Percentiles rank a stretch among this genome's conserved stretches.
Conservation (phyloP, 53 echinoderm and acorn worm species). For the Echinarachnius parma region DNA sequence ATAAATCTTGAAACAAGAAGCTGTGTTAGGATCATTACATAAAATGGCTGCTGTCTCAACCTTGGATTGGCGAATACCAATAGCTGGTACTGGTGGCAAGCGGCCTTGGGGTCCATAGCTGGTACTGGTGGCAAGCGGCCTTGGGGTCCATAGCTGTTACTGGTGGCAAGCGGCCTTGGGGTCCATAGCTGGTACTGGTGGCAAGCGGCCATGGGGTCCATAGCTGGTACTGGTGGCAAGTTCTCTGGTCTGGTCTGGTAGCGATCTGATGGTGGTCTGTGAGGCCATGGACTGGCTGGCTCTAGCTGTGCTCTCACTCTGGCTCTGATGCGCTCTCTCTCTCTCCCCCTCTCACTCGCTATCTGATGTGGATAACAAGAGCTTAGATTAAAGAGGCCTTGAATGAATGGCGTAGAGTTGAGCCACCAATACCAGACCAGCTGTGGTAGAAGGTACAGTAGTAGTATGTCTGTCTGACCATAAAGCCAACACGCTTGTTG, state of each 20-base stretch:
- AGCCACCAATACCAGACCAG: slow-evolving; percentile 36
- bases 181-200: slow-evolving; percentile 7
- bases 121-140: too few relatives aligned
- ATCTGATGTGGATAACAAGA: slow-evolving; percentile 42
- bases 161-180: too few relatives aligned
- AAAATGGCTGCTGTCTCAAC: too few relatives aligned
- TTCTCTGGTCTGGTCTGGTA: neutral
- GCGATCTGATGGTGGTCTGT: neutral
- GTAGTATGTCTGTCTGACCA: slow-evolving; percentile 68
- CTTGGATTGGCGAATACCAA: too few relatives aligned
- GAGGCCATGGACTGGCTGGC: slow-evolving; percentile 8
- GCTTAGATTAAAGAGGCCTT: slow-evolving; percentile 59
- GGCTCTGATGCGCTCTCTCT: slow-evolving; percentile 57
- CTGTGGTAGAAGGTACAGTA: slow-evolving; percentile 72
- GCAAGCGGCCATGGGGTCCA: slow-evolving; percentile 2
- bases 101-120: too few relatives aligned
- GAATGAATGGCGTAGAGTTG: slow-evolving; percentile 38
- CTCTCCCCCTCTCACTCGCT: slow-evolving; percentile 47
- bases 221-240: too few relatives aligned
- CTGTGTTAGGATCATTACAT: too few relatives aligned
- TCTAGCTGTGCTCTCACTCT: slow-evolving; percentile 42
- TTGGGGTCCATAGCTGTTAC: too few relatives aligned
- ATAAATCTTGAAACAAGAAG: too few relatives aligned
- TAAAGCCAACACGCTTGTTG: neutral
- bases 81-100: too few relatives aligned